A percentile compares a stretch with the other conserved stretches of the same genome.
phyloP scores from a whole-genome alignment of 2,797 vertebrate species.

The Pogoniulus pusillus region DNA sequence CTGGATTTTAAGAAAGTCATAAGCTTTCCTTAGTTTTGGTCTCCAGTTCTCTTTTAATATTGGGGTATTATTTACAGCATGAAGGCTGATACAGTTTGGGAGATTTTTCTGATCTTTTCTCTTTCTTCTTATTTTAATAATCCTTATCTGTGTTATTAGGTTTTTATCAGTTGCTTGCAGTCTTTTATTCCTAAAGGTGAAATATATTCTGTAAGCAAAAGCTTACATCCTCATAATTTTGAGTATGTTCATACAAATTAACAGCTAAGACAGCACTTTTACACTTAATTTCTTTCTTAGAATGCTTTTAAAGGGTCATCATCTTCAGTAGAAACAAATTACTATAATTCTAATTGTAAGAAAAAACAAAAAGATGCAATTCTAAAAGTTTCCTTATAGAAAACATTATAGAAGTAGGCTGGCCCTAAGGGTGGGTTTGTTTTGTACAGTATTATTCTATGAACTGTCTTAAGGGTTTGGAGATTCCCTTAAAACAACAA shows the following conservation, averaged over 20 bases:
- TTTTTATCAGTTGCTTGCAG: not conserved
- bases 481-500: not conserved
- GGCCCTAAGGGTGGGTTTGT: not conserved
- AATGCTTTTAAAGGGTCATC: not conserved
- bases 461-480: not conserved
- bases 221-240: not conserved
- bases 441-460: not conserved
- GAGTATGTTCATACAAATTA: not conserved
- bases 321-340: not conserved
- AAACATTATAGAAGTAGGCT: not conserved
- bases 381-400: not conserved
- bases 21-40: not conserved
- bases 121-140: not conserved
- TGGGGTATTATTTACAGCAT: not conserved
- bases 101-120: not conserved
- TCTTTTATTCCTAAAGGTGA: not conserved
- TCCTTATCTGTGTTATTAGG: not conserved
- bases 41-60: not conserved
- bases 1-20: not conserved
- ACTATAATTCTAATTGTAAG: not conserved
- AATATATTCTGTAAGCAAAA: not conserved
- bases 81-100: not conserved
- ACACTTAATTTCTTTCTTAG: not conserved
- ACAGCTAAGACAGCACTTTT: not conserved
- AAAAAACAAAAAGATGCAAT: not conserved